Evolutionary conservation across 2,113 vertebrate species (phyloP).

Genomic region (Origma solitaria): DNA sequence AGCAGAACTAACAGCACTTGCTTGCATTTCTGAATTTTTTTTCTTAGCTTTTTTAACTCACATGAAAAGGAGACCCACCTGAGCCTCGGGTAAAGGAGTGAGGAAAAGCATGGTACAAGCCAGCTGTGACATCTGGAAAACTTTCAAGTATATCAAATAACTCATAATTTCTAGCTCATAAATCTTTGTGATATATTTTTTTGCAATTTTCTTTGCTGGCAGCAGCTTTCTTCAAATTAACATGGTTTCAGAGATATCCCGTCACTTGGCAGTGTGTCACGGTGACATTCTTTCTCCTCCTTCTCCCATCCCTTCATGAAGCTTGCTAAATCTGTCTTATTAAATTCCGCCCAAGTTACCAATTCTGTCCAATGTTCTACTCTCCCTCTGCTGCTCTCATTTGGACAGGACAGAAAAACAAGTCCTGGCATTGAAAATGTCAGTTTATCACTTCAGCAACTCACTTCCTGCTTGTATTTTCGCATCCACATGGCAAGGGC

Average conservation of each 20-base stretch:
- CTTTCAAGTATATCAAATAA: constrained; percentile 35
- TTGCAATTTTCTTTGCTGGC: not conserved
- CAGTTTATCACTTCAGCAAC: not conserved
- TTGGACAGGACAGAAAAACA: not conserved
- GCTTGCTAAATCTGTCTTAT: not conserved
- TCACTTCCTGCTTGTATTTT: not conserved
- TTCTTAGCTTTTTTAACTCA: constrained; percentile 26
- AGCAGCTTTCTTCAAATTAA: not conserved
- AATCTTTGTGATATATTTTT: not conserved
- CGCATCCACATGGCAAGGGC: not conserved
- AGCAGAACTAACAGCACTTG: not conserved
- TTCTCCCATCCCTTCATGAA: not conserved
- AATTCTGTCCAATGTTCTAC: not conserved
- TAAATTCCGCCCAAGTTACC: not conserved
- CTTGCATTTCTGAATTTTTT: not conserved
- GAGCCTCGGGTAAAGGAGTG: not conserved
- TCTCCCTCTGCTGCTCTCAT: not conserved
- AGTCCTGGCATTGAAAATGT: not conserved
- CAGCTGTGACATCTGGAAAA: constrained; percentile 33
- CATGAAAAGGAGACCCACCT: constrained; percentile 19
- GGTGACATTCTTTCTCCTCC: not conserved
- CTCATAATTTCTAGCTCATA: not conserved
- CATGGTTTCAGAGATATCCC: not conserved
- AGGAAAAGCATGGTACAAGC: not conserved
- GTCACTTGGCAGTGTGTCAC: not conserved